Conservation (phyloP, 2,888 invertebrate genomes). For the Druceiella hillmani region DNA sequence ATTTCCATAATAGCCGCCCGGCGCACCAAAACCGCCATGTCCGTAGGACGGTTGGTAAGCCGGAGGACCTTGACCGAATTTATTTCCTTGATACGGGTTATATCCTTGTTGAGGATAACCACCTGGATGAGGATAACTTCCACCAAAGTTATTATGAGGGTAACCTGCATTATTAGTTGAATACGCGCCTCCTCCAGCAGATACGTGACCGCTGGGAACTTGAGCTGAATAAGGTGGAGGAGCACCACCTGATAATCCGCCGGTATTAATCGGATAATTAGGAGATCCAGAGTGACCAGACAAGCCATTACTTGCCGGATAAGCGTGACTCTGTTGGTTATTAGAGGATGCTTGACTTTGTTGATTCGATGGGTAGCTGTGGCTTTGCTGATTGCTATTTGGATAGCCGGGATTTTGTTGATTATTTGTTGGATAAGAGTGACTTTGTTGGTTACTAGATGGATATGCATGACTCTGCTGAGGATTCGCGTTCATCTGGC, state of each 20-base stretch:
- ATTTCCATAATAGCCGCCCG: slow-evolving; percentile 36
- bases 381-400: neutral
- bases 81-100: slow-evolving; percentile 5
- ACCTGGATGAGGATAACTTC: slow-evolving; percentile 29
- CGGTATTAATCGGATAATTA: too few species aligned
- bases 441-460: slow-evolving; percentile 1
- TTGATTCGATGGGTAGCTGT: neutral
- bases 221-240: too few species aligned
- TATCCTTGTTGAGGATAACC: neutral
- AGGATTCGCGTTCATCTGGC: too few species aligned
- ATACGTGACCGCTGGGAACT: too few species aligned
- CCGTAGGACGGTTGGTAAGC: slow-evolving; percentile 23
- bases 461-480: slow-evolving; percentile 1
- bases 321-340: slow-evolving; percentile 6
- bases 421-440: too few species aligned
- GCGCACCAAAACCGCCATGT: slow-evolving; percentile 29
- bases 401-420: too few species aligned
- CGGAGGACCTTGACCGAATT: slow-evolving; percentile 13
- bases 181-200: too few species aligned
- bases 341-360: slow-evolving; percentile 12
- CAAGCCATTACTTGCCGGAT: neutral
- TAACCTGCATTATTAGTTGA: too few species aligned
- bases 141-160: neutral
- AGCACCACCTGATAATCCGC: slow-evolving; percentile 7
- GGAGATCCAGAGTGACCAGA: too few species aligned